These are phyloP conservation scores for Hiodon tergisus DNA, from an alignment of 2,113 vertebrate species.

Conservation along the genomic window DNA sequence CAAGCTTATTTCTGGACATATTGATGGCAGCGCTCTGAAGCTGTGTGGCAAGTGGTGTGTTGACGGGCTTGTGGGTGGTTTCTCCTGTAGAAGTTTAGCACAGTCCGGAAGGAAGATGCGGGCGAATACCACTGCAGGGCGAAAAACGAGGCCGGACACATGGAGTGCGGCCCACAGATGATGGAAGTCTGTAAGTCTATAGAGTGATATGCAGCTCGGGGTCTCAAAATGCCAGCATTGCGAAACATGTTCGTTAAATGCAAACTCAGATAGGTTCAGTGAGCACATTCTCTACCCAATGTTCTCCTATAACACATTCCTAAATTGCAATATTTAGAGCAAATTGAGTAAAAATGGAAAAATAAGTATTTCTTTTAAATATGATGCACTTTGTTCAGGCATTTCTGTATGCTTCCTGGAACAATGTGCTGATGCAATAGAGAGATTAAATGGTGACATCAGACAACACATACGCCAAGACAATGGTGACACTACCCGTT, in stretches of 20 bases:
- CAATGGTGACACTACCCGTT: too few relatives aligned
- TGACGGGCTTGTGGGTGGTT: conserved; percentile 18
- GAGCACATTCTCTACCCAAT: neutral
- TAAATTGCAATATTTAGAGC: too few relatives aligned
- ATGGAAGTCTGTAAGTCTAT: conserved; percentile 95
- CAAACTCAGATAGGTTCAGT: neutral
- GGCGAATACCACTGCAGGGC: conserved; percentile 87
- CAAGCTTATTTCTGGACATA: neutral
- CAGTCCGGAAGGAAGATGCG: conserved; percentile 81
- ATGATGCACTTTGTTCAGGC: too few relatives aligned
- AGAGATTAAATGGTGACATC: too few relatives aligned
- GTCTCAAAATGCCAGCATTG: neutral
- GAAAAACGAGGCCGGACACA: conserved; percentile 77
- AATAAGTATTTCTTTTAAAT: too few relatives aligned
- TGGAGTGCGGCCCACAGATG: conserved; percentile 75
- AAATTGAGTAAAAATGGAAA: too few relatives aligned
- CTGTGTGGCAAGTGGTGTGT: neutral
- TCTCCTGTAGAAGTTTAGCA: conserved; percentile 69
- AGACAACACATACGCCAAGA: too few relatives aligned
- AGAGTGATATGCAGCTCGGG: neutral
- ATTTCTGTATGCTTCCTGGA: too few relatives aligned
- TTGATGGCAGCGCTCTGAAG: neutral
- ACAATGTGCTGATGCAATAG: too few relatives aligned
- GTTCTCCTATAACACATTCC: too few relatives aligned
- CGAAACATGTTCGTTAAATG: too few relatives aligned